Percentiles rank a stretch among this genome's conserved stretches.
phyloP scores from a whole-genome alignment of 2,888 invertebrate species.

The Polydrusus cervinus region DNA sequence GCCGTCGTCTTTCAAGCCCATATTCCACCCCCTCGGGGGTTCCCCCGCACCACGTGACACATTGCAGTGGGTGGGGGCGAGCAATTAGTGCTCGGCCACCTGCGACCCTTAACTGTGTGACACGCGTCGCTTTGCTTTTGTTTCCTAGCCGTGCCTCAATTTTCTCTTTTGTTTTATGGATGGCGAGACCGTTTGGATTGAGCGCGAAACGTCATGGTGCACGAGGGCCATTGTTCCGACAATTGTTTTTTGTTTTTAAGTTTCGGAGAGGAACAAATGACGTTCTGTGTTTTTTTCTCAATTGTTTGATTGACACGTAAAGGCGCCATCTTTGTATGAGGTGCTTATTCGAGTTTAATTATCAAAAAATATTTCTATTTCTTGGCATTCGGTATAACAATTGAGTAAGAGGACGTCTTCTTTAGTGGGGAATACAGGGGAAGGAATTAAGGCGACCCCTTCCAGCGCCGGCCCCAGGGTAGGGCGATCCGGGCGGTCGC shows the following conservation, averaged over 20 bases:
- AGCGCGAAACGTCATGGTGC: slow-evolving; percentile 51
- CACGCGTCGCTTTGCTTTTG: slow-evolving; percentile 50
- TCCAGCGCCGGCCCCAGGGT: too few species aligned
- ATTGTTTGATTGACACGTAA: slow-evolving; percentile 13
- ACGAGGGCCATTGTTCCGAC: slow-evolving; percentile 38
- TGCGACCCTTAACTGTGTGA: slow-evolving; percentile 51
- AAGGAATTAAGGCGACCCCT: too few species aligned
- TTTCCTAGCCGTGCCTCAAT: slow-evolving; percentile 36
- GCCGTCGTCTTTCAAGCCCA: slow-evolving; percentile 30
- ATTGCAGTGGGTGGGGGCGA: slow-evolving; percentile 34
- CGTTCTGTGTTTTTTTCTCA: slow-evolving; percentile 10
- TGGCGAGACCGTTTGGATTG: slow-evolving; percentile 48
- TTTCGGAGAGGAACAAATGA: slow-evolving; percentile 46
- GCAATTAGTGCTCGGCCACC: slow-evolving; percentile 54
- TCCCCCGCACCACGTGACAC: slow-evolving; percentile 36
- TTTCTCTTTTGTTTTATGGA: slow-evolving; percentile 43
- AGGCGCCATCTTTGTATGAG: not conserved
- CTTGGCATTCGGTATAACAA: not conserved
- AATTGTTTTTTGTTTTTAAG: slow-evolving; percentile 42
- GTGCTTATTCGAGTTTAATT: not conserved
- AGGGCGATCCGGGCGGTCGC: too few species aligned
- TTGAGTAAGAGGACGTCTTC: too few species aligned
- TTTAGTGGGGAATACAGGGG: too few species aligned
- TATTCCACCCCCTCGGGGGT: slow-evolving; percentile 19
- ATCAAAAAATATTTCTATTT: not conserved